These are phyloP conservation scores for Protophormia terraenovae DNA, from an alignment of 2,888 invertebrate species.

Conservation along the genomic window DNA sequence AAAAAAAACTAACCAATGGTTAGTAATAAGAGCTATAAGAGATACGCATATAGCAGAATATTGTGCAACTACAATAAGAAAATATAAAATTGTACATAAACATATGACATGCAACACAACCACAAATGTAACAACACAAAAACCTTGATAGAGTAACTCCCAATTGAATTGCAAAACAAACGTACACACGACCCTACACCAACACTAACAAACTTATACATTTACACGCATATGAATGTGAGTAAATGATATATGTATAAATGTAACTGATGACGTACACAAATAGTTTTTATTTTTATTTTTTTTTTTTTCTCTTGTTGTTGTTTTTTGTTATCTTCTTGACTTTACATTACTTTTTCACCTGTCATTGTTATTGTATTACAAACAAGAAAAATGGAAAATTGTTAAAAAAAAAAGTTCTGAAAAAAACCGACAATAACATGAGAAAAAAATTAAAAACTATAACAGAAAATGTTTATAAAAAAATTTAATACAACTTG, in stretches of 20 bases:
- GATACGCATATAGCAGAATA: neutral
- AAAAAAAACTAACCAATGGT: conserved; percentile 43
- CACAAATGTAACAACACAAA: conserved; percentile 46
- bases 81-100: conserved; percentile 1
- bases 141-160: conserved; percentile 49
- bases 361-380: conserved; percentile 56
- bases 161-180: conserved; percentile 32
- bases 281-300: neutral
- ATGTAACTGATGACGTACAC: conserved; percentile 5
- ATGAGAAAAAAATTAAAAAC: conserved; percentile 4
- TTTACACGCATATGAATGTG: neutral
- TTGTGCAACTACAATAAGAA: conserved; percentile 3
- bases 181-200: neutral
- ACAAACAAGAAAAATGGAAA: conserved; percentile 30
- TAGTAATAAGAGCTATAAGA: conserved; percentile 50
- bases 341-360: conserved; percentile 50
- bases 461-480: neutral
- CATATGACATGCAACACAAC: conserved; percentile 42
- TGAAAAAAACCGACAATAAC: neutral
- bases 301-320: too few species aligned
- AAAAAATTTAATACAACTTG: neutral
- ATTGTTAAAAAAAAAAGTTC: neutral
- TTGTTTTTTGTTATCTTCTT: conserved; percentile 18
- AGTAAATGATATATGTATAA: neutral
- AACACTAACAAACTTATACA: conserved; percentile 3